Percentiles rank a stretch among this genome's conserved stretches.
These are phyloP conservation scores for Muntiacus muntjak DNA, from an alignment of 2,113 vertebrate genomes.

Conservation along the genomic window DNA sequence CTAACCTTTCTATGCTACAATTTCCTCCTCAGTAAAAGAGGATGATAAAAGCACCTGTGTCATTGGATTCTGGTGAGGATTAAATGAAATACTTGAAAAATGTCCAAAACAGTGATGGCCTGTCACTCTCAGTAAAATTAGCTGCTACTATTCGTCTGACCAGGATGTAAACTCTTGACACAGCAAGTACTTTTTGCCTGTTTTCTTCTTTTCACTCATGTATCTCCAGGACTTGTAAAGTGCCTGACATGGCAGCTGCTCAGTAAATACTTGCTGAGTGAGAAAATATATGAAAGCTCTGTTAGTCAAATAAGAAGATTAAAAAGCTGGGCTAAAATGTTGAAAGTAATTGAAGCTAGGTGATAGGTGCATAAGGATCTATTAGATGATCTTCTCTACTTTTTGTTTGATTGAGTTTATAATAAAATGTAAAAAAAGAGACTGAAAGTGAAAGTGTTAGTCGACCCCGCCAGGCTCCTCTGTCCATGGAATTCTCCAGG, in stretches of 20 bases:
- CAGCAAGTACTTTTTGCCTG: background rate
- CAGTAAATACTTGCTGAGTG: background rate
- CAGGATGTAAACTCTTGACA: background rate
- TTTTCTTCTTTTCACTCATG: background rate
- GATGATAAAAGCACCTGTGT: background rate
- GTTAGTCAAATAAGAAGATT: background rate
- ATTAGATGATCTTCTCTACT: background rate
- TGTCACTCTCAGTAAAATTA: background rate
- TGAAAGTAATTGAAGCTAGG: background rate
- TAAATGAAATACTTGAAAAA: background rate
- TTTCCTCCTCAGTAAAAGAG: background rate
- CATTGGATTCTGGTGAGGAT: background rate
- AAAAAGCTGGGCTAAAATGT: background rate
- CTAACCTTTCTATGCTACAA: background rate
- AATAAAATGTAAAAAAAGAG: background rate
- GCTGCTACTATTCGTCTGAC: background rate
- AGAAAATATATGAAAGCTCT: background rate
- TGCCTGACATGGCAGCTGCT: background rate
- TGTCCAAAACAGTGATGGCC: background rate
- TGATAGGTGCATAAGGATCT: background rate
- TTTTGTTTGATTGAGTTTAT: background rate
- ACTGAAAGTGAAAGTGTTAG: background rate
- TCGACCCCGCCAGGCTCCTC: background rate
- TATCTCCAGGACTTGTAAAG: background rate
- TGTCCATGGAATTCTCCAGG: background rate